phyloP scores from a whole-genome alignment of 37 sponge, comb jelly and placozoan genomes.

The Ianthella basta region DNA sequence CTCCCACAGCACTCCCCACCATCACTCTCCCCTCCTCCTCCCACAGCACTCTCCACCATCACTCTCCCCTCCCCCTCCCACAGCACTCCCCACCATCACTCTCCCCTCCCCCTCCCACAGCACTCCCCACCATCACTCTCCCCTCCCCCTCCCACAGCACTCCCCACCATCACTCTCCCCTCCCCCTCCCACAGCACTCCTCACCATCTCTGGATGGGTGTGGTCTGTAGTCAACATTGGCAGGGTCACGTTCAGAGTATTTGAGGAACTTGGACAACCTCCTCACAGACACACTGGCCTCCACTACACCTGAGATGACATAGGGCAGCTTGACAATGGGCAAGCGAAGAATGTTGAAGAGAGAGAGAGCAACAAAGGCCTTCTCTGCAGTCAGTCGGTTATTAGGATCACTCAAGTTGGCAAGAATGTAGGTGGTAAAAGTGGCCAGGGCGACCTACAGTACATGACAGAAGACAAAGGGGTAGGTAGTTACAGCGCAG shows the following conservation, averaged over 20 bases:
- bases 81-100: too few relatives aligned
- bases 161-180: too few relatives aligned
- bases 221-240: conserved; percentile 35
- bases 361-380: conserved; percentile 86
- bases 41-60: too few relatives aligned
- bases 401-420: conserved; percentile 20
- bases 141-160: too few relatives aligned
- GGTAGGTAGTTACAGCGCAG: too few relatives aligned
- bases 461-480: not conserved
- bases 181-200: not conserved
- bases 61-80: too few relatives aligned
- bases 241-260: conserved; percentile 65
- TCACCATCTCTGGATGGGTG: conserved; percentile 6
- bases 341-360: conserved; percentile 80
- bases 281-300: conserved; percentile 76
- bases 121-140: too few relatives aligned
- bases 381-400: conserved; percentile 71
- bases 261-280: conserved; percentile 68
- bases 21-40: too few relatives aligned
- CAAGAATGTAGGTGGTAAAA: conserved; percentile 70
- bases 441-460: conserved; percentile 74
- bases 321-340: conserved; percentile 76
- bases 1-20: too few relatives aligned
- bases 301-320: conserved; percentile 50
- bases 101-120: too few relatives aligned